Conservation (phyloP, 2,113 vertebrate species). For the Sus scrofa region T2T-Sscrofa CM000812.6:251450001-251450500, state of each 20-base stretch:
- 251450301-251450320: background rate
- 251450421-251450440: background rate
- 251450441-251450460: background rate
- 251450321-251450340: background rate
- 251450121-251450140: background rate
- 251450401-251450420: background rate
- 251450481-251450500: background rate
- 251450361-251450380: rapidly evolving
- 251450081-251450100: background rate
- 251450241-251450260: background rate
- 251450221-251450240: background rate
- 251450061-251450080: background rate
- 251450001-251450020: no score
- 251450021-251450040: background rate
- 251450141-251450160: background rate
- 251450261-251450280: background rate
- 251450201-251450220: background rate
- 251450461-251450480: background rate
- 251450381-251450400: background rate
- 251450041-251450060: background rate
- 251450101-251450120: background rate
- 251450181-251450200: background rate
- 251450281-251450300: background rate
- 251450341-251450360: background rate
- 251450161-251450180: background rate